These are phyloP conservation scores for Ictalurus punctatus DNA, from an alignment of 2,113 vertebrate species.

Conservation along the genomic window DNA sequence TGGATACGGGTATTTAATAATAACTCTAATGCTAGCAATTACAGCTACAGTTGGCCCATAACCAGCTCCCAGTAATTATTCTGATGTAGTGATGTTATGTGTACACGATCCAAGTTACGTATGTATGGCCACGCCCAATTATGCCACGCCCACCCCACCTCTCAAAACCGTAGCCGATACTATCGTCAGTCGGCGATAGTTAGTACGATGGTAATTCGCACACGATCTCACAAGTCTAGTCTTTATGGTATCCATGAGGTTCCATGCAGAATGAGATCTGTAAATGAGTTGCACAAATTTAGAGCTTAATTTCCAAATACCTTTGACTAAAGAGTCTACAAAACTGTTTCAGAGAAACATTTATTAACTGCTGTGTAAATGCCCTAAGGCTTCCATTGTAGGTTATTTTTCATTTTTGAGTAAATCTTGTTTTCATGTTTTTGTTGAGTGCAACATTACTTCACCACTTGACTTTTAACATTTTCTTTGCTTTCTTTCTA, in stretches of 20 bases:
- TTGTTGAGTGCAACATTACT: constrained; percentile 39
- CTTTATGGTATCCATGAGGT: not conserved
- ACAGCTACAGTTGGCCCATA: not conserved
- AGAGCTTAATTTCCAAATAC: not conserved
- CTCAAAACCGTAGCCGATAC: not conserved
- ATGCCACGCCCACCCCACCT: not conserved
- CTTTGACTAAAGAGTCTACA: not conserved
- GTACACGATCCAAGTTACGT: not conserved
- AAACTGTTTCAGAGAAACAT: not conserved
- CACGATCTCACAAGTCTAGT: not conserved
- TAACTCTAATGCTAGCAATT: not conserved
- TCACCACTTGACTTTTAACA: not conserved
- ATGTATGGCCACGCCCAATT: not conserved
- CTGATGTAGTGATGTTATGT: not conserved
- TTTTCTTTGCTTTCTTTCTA: constrained; percentile 24
- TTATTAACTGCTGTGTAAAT: not conserved
- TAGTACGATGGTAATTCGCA: not conserved
- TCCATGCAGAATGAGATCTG: not conserved
- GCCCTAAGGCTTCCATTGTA: no score
- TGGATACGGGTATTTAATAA: not conserved
- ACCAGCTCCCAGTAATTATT: not conserved
- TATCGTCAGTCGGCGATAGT: not conserved
- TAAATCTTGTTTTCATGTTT: not conserved
- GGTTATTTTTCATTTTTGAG: not conserved
- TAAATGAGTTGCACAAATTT: not conserved